Percentiles rank a stretch among this genome's conserved stretches.
Conservation (phyloP, 2,113 vertebrate species). For the Rostratula benghalensis region DNA sequence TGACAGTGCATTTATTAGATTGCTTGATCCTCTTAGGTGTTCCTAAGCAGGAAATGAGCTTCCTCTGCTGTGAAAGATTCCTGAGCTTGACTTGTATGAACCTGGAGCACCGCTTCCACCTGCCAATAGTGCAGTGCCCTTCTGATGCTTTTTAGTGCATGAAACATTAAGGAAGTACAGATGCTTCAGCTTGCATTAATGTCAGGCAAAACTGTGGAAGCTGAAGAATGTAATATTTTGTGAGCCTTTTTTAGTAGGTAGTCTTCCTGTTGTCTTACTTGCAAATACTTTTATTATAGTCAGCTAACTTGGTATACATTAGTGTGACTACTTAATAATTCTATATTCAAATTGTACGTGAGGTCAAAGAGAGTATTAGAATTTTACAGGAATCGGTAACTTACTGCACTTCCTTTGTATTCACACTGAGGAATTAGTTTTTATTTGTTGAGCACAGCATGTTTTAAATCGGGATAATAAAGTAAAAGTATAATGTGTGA, state of each 20-base stretch:
- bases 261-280: not conserved
- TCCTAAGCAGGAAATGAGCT: not conserved
- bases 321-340: slow-evolving; percentile 42
- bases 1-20: not conserved
- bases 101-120: not conserved
- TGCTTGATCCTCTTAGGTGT: not conserved
- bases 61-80: not conserved
- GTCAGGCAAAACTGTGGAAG: not conserved
- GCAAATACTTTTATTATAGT: not conserved
- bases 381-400: not conserved
- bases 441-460: not conserved
- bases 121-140: not conserved
- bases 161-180: not conserved
- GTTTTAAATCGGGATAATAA: not conserved
- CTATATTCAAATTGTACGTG: slow-evolving; percentile 12
- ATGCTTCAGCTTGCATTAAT: not conserved
- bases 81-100: not conserved
- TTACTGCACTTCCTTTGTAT: not conserved
- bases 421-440: not conserved
- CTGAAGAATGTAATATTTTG: not conserved
- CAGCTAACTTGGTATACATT: not conserved
- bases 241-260: not conserved
- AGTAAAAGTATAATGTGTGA: not conserved
- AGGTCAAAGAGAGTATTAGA: not conserved
- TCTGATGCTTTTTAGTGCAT: not conserved